Evolutionary conservation across 2,888 invertebrate genomes (phyloP), one percentile per base, ranked within the genome.

Genomic region (Megaustenia siamemsis): DNA sequence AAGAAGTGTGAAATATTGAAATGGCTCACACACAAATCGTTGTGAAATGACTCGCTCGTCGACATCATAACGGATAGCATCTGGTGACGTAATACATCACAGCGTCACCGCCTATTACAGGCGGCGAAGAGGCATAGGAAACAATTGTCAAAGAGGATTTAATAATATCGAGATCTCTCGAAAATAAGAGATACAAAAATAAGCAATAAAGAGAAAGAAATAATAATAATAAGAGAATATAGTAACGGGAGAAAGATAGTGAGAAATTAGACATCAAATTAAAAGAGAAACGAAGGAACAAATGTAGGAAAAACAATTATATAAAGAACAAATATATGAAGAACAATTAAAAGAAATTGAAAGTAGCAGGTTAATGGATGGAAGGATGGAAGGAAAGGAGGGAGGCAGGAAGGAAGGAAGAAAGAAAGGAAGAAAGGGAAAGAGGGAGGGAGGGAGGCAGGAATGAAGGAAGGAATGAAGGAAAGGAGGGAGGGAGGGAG

Each of bases 401-500:
- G 24, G 5, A 63, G 63, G 24, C 21, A 63, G 24, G 24, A 15
- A 63, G 63, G 24, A 15, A 63, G 63, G 24, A 15, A 63, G 63
- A 63, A 6, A 63, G 63, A 63, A 6, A 63, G n/a, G 24, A 6
- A 63, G 63, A 63, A 6, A 63, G 63, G 6, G 5, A 63, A 6
- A 63, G 5, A 63, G 63, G 24, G 5, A 63, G n/a, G 24, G 8
- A 63, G 63, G 24, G 5, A n/a, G 63, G 24, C 21, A 63, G 63
- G 24, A 15, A 63, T 8, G 24, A 15, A 24, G 63, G 24, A 6
- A 63, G 63, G 24, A 6, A 63, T 8, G 24, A 24, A 76, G 76
- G 35, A 28, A 63, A 24, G 40, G 63, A 78, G 78, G 60, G 78
- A 78, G 10, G 40, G 40, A 78, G 63, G 40, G 78, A 78, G 38